Evolutionary conservation across 2,888 invertebrate species (phyloP), one percentile per base, ranked within the genome.

Genomic region (Hyalella azteca): DNA sequence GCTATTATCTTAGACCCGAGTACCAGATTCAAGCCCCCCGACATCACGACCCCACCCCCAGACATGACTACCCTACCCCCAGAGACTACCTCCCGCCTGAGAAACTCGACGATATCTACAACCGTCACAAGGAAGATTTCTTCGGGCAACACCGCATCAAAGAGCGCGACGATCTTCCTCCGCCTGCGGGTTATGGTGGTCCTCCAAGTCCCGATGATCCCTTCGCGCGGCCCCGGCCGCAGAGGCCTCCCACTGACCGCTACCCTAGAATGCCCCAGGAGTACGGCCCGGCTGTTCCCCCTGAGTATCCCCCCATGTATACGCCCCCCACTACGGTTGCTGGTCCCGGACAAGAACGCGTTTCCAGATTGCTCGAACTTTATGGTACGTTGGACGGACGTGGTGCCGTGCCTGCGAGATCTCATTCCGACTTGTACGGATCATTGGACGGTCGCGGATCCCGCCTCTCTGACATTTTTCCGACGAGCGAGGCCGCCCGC

Each of bases 121-220:
- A 79, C n/a, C 73, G 82, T 50, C 82, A 82, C 81, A 82, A 82
- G 75, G 82, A 81, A 41, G 82, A 82, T 26, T 82, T 82, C 78
- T 82, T 78, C 79, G 77, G 81, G 19, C 80, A 80, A 26, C 73
- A 73, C 36, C 81, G 82, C 19, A 78, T 79, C 75, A 82, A 82
- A 81, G 82, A 82, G 59, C 79, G 82, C 39, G 82, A 82, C 19
- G 82, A 82, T 78, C 78, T 81, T 40, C 78, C 78, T 60, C 81
- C 78, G 26, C 78, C 75, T 11, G 78, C 59, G 19, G 82, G 79
- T 0, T 77, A 77, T 49, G 78, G 79, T 22, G 77, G 81, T 26
- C 81, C 82, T 19, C 75, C 82, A 19, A 82, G 80, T 40, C 82
- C 82, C 32, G 82, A 82, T n/a, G 82, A 82, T 29, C 81, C 82